phyloP scores from a whole-genome alignment of 2,797 vertebrate genomes.

The Cirrhinus mrigala region DNA sequence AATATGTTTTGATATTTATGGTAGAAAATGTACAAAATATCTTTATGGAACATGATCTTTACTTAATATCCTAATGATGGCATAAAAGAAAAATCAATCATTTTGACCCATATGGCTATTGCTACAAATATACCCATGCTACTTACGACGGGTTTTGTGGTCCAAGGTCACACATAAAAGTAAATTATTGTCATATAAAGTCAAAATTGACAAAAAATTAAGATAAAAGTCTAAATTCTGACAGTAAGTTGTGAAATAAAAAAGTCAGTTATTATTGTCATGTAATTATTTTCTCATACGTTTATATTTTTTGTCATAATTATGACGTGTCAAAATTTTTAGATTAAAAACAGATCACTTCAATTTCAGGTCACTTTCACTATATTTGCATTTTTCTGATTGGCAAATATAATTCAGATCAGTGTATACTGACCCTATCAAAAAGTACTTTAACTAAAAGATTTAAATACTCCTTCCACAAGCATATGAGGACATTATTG shows the following conservation, averaged over 20 bases:
- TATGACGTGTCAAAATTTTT: not conserved
- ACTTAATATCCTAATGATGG: too few species aligned
- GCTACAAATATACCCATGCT: too few species aligned
- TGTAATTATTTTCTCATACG: not conserved
- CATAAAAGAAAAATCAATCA: too few species aligned
- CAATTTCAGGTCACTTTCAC: not conserved
- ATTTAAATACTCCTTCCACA: not conserved
- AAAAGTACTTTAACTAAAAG: not conserved
- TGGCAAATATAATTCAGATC: not conserved
- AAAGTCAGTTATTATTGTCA: not conserved
- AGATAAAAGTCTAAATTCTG: not conserved
- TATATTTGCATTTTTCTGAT: not conserved
- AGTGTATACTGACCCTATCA: not conserved
- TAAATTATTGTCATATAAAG: not conserved
- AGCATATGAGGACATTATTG: not conserved
- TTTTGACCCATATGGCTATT: too few species aligned
- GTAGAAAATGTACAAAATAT: too few species aligned
- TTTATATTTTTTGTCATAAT: not conserved
- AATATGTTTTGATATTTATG: too few species aligned
- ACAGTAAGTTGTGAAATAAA: not conserved
- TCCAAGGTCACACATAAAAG: too few species aligned
- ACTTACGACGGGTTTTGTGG: too few species aligned
- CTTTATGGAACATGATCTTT: too few species aligned
- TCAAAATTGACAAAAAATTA: not conserved
- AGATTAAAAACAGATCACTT: not conserved